These are phyloP conservation scores for Platypus cylindrus DNA, from an alignment of 2,888 invertebrate genomes.

Conservation along the genomic window DNA sequence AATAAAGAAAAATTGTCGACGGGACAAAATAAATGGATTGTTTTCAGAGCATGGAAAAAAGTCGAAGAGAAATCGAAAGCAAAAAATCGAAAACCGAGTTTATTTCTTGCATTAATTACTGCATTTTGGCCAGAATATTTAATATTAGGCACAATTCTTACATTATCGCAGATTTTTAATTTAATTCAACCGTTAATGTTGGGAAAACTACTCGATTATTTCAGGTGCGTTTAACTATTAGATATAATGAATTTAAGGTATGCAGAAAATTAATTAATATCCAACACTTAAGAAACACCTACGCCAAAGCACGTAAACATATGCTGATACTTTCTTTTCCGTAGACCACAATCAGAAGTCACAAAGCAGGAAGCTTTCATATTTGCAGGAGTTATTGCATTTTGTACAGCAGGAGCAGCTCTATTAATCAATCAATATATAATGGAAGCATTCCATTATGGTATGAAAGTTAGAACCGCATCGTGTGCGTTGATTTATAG, in stretches of 20 bases:
- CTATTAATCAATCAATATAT: slow-evolving; percentile 54
- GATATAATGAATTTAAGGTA: not conserved
- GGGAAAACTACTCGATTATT: slow-evolving; percentile 41
- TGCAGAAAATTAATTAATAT: no score
- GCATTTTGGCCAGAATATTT: slow-evolving; percentile 58
- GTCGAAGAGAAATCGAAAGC: slow-evolving; percentile 37
- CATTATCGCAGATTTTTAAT: slow-evolving; percentile 45
- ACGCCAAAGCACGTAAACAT: no score
- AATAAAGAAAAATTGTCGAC: not conserved
- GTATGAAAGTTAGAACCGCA: slow-evolving; percentile 70
- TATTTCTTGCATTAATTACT: slow-evolving; percentile 50
- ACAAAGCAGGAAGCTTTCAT: slow-evolving; percentile 45
- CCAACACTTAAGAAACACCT: no score
- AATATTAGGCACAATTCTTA: slow-evolving; percentile 46
- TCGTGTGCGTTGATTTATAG: slow-evolving; percentile 73
- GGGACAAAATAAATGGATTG: not conserved
- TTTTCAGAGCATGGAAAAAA: slow-evolving; percentile 12
- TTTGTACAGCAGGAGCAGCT: slow-evolving; percentile 42
- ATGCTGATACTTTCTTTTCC: no score
- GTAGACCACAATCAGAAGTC: slow-evolving; percentile 5
- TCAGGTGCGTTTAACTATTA: slow-evolving; percentile 1
- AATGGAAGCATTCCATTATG: slow-evolving; percentile 58
- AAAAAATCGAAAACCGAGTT: slow-evolving; percentile 46
- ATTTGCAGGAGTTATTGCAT: slow-evolving; percentile 47
- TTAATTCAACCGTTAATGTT: slow-evolving; percentile 54